These are phyloP conservation scores for Trinectes maculatus DNA, from an alignment of 2,113 vertebrate genomes.

Conservation along the genomic window DNA sequence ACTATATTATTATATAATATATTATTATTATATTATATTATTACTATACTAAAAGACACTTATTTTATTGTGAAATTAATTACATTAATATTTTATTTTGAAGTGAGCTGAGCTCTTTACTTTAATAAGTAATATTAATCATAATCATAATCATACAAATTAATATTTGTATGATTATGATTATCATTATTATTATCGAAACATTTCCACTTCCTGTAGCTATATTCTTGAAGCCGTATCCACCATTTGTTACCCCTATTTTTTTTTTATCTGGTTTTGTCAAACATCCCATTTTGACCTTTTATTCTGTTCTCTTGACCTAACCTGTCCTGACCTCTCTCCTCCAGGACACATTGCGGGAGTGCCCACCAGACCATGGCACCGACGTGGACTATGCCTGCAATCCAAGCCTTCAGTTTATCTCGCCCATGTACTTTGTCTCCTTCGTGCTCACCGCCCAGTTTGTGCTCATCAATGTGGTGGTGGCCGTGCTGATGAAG, in stretches of 20 bases:
- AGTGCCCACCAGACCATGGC: conserved; percentile 87
- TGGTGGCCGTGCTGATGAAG: conserved; percentile 99
- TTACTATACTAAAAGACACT: too few relatives aligned
- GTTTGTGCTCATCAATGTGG: conserved; percentile 99
- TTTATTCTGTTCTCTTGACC: neutral
- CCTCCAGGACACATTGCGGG: conserved; percentile 92
- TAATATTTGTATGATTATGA: too few relatives aligned
- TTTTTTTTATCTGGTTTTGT: neutral
- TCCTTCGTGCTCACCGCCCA: conserved; percentile 99
- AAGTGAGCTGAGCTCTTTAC: too few relatives aligned
- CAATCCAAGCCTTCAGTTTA: conserved; percentile 92
- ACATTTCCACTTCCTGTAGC: neutral
- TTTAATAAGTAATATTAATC: too few relatives aligned
- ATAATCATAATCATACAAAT: too few relatives aligned
- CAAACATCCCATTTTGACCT: neutral
- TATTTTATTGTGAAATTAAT: too few relatives aligned
- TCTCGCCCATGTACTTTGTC: conserved; percentile 98
- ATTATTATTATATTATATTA: too few relatives aligned
- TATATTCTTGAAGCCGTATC: too few relatives aligned
- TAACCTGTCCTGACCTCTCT: neutral
- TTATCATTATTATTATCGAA: too few relatives aligned
- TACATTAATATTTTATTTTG: too few relatives aligned
- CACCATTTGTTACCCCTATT: neutral
- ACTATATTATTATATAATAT: too few relatives aligned
- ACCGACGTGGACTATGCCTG: conserved; percentile 88